Evolutionary conservation across 2,113 vertebrate species (phyloP).

Genomic region (Toxotes chatareus): DNA sequence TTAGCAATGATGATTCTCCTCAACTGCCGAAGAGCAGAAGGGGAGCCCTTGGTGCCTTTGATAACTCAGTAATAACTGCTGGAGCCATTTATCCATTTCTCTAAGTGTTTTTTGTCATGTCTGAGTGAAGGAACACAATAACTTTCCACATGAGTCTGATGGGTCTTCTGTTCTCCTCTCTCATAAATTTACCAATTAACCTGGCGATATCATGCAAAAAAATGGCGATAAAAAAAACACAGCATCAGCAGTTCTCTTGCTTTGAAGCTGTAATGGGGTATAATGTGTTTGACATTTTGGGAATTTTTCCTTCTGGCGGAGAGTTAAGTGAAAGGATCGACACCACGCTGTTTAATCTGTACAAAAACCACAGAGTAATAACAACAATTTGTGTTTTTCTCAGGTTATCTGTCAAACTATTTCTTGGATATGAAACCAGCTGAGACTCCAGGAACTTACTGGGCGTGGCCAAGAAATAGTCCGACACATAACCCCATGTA

Average conservation of each 20-base stretch:
- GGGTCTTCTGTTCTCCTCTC: neutral
- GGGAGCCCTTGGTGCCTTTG: conserved; percentile 39
- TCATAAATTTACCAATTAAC: neutral
- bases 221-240: neutral
- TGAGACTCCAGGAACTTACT: too few relatives aligned
- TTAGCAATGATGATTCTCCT: conserved; percentile 73
- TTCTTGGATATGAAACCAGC: too few relatives aligned
- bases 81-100: conserved; percentile 25
- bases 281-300: too few relatives aligned
- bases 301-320: too few relatives aligned
- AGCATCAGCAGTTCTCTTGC: neutral
- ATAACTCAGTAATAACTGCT: conserved; percentile 47
- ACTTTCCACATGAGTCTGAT: conserved; percentile 3
- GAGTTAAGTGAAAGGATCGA: too few relatives aligned
- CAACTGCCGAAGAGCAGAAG: conserved; percentile 41
- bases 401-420: too few relatives aligned
- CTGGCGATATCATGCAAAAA: neutral
- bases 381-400: too few relatives aligned
- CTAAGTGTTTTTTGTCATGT: conserved; percentile 10
- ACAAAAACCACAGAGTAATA: too few relatives aligned
- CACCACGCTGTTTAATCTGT: too few relatives aligned
- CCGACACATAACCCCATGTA: too few relatives aligned
- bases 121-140: neutral
- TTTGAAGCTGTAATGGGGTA: neutral
- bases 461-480: too few relatives aligned